Evolutionary conservation across 2,888 invertebrate species (phyloP), one percentile per base, ranked within the genome.

Genomic region (Aspidapion aeneum): DNA sequence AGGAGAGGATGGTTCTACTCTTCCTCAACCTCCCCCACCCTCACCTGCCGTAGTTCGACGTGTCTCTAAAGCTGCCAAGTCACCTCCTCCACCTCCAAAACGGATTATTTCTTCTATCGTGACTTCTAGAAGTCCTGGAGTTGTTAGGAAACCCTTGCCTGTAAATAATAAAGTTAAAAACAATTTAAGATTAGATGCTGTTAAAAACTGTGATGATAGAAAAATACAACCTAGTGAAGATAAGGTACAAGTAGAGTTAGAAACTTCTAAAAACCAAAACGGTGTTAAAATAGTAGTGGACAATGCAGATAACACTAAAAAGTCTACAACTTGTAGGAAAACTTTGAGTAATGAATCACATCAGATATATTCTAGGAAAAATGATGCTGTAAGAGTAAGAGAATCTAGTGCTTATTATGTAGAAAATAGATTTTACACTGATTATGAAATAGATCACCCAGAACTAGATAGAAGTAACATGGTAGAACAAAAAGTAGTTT

Each of bases 11-110:
- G 61, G 64, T 3, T 12, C 50, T 12, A 78, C 70, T 79, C 81
- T 64, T 66, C 79, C 80, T 18, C 89, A 87, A 17, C 91, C 91
- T 62, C 90, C 91, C 1, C 87, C 90, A 55, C 89, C 91, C 0
- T 90, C 91, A 9, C 85, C 86, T 64, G 80, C 86, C 48, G 51
- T 64, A 64, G 63, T 66, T 59, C 66, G 77, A 63, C 57, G 61
- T 16, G 66, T 66, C 75, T 67, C 74, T 75, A 67, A 73, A 77
- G 72, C 68, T 71, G 68, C 72, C 60, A 64, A 71, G 57, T 21
- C 72, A 57, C 64, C 72, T 19, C 66, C 68, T 48, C 58, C 65
- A 21, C 68, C 61, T 18, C n/a, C n/a, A n/a, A 76, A 72, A 68
- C 57, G 12, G 12, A 12, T 35, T 3, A 12, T 35, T 35, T 35